phyloP scores from a whole-genome alignment of 2,113 vertebrate species.

The Camelus bactrianus region DNA sequence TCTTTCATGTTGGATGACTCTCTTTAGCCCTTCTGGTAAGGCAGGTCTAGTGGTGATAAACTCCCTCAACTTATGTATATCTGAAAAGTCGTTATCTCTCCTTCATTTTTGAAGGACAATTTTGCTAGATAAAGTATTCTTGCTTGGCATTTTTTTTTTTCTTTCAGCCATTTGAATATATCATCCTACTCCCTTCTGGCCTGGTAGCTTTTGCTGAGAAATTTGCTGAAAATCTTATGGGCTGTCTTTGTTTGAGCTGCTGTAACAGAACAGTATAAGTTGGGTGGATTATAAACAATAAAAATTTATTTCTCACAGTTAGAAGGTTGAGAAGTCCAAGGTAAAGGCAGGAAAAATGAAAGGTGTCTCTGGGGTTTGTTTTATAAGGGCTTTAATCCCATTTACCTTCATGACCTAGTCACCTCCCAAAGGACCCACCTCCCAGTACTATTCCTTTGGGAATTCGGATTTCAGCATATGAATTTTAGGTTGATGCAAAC shows the following conservation, averaged over 20 bases:
- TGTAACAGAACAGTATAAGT: not conserved
- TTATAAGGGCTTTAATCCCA: not conserved
- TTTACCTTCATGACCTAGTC: not conserved
- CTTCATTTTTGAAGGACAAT: not conserved
- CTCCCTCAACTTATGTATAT: not conserved
- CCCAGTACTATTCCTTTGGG: not conserved
- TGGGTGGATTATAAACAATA: not conserved
- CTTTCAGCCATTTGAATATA: not conserved
- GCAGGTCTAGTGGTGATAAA: accelerated
- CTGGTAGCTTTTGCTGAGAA: not conserved
- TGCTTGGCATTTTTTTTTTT: not conserved
- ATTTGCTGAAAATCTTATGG: not conserved
- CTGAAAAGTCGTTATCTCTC: too few species aligned
- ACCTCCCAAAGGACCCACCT: not conserved
- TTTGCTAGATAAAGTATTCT: not conserved
- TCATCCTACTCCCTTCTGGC: not conserved
- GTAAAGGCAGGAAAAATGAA: not conserved
- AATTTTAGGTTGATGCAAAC: not conserved
- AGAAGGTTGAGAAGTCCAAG: not conserved
- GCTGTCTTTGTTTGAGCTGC: not conserved
- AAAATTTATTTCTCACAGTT: not conserved
- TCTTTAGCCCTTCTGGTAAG: not conserved
- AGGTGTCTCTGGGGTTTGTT: not conserved
- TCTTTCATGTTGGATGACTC: not conserved
- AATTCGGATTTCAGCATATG: not conserved